A percentile compares a stretch with the other conserved stretches of the same genome.
Evolutionary conservation across 2,113 vertebrate genomes (phyloP).

Genomic region (Ceyx melanurus): DNA sequence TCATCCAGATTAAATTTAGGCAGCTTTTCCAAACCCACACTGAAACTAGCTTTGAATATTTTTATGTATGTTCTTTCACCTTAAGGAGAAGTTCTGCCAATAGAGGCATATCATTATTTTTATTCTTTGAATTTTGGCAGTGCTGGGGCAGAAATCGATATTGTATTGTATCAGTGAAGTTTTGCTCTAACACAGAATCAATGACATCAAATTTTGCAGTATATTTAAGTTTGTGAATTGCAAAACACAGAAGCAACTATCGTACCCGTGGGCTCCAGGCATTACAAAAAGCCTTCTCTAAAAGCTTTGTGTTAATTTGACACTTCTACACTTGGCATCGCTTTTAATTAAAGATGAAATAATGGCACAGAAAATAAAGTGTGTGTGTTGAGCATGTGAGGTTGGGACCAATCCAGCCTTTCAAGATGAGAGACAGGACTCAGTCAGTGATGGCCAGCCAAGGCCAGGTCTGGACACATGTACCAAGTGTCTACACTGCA

Average conservation of each 20-base stretch:
- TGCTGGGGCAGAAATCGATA: background rate
- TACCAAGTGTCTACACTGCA: background rate
- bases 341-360: background rate
- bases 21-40: background rate
- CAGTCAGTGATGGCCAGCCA: background rate
- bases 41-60: background rate
- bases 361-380: background rate
- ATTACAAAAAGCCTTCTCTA: background rate
- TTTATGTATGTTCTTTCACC: background rate
- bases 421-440: background rate
- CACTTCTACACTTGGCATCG: background rate
- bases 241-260: background rate
- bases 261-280: background rate
- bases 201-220: background rate
- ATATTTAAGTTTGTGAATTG: background rate
- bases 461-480: accelerated
- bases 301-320: background rate
- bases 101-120: background rate
- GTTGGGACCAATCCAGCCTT: background rate
- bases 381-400: background rate
- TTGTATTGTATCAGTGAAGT: background rate
- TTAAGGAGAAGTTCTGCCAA: background rate
- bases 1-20: background rate
- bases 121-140: background rate
- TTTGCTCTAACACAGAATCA: background rate